phyloP scores from a whole-genome alignment of 2,888 invertebrate genomes.

The Pelosia muscerda region DNA sequence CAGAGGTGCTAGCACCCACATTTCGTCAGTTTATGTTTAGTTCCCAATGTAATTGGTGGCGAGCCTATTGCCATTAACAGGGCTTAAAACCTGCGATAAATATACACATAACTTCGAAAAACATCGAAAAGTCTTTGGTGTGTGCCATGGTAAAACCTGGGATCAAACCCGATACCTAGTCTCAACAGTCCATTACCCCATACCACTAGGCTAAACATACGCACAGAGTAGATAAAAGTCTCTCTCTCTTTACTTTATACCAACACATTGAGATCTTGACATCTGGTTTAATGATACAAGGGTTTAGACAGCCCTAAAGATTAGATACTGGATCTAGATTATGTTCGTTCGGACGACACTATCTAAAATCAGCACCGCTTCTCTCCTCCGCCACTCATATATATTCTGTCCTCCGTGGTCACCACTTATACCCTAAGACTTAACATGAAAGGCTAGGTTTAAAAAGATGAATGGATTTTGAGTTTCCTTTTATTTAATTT shows the following conservation, averaged over 20 bases:
- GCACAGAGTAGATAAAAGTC: no score
- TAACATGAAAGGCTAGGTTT: background rate
- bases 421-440: background rate
- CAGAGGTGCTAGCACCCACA: no score
- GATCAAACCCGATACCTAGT: no score
- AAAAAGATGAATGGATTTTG: background rate
- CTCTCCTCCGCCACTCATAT: background rate
- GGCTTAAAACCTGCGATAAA: no score
- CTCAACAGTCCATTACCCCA: no score
- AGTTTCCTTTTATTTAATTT: background rate
- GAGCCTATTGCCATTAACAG: no score
- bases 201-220: no score
- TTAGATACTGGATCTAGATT: conserved; percentile 52
- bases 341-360: conserved; percentile 40
- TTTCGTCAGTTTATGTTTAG: no score
- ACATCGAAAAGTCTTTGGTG: no score
- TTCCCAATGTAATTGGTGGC: no score
- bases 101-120: no score
- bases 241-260: conserved; percentile 14
- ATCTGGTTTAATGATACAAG: conserved; percentile 42
- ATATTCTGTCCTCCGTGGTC: background rate
- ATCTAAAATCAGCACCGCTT: conserved; percentile 41
- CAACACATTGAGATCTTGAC: conserved; percentile 28
- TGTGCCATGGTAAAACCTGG: no score
- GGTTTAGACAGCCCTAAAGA: conserved; percentile 37